Conservation (phyloP, 2,113 vertebrate species). For the Paramormyrops kingsleyae region DNA sequence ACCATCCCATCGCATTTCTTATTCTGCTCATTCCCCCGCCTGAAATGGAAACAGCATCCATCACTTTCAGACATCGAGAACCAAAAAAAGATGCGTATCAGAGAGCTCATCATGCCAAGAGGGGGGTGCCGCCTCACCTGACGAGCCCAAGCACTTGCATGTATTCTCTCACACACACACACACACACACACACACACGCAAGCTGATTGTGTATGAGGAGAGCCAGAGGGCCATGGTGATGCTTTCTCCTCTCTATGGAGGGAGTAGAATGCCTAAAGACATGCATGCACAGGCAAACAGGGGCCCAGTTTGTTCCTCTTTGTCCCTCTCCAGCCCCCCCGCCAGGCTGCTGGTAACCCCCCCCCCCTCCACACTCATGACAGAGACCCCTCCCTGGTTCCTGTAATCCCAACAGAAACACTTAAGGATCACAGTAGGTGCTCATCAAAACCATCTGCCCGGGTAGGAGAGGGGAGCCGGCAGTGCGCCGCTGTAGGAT, state of each 20-base stretch:
- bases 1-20: neutral
- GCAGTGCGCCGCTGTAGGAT: conserved; percentile 60
- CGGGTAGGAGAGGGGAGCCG: conserved; percentile 59
- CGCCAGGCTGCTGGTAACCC: conserved; percentile 55
- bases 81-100: neutral
- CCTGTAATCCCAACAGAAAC: conserved; percentile 99
- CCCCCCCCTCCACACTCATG: conserved; percentile 76
- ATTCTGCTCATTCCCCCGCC: conserved; percentile 17
- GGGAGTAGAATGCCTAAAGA: conserved; percentile 56
- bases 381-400: conserved; percentile 79
- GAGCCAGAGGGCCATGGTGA: neutral
- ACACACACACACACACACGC: neutral
- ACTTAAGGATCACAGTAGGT: conserved; percentile 99
- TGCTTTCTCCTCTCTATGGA: conserved; percentile 50
- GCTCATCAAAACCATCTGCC: conserved; percentile 99
- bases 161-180: neutral
- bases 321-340: conserved; percentile 56
- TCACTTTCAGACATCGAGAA: neutral
- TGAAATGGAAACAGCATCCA: neutral
- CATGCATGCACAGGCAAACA: conserved; percentile 49
- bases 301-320: conserved; percentile 61
- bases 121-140: neutral
- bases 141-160: neutral
- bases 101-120: too few species aligned
- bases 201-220: neutral